Evolutionary conservation across 2,113 vertebrate genomes (phyloP).

Genomic region (Sterrhoptilus dennistouni): DNA sequence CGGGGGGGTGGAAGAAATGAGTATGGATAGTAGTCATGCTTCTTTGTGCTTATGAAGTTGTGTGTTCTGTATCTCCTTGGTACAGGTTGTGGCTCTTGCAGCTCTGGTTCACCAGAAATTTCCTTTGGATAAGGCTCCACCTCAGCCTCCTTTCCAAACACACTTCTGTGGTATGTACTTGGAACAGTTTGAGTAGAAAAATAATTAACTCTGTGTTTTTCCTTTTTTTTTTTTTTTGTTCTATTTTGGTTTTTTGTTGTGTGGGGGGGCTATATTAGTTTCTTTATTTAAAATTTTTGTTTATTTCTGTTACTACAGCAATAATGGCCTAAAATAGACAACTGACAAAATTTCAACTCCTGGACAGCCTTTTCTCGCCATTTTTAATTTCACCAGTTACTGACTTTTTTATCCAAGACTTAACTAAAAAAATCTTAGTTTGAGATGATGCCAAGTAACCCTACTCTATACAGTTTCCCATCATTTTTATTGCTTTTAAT

Average conservation of each 20-base stretch:
- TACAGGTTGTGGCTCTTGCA: slow-evolving; percentile 87
- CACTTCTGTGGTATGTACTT: slow-evolving; percentile 90
- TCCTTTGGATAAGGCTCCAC: slow-evolving; percentile 90
- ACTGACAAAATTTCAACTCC: neutral
- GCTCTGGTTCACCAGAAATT: slow-evolving; percentile 88
- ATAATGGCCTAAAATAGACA: neutral
- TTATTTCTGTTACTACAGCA: neutral
- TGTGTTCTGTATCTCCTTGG: neutral
- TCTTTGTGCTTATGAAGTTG: neutral
- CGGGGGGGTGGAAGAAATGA: neutral
- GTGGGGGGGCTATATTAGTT: rapidly evolving
- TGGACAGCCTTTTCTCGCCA: neutral
- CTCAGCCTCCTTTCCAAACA: slow-evolving; percentile 88
- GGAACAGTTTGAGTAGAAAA: neutral
- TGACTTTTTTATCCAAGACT: neutral
- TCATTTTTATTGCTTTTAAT: neutral
- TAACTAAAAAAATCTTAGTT: neutral
- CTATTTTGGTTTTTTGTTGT: neutral
- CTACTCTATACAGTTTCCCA: neutral
- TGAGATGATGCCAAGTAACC: neutral
- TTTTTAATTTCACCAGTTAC: neutral
- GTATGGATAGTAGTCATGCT: neutral
- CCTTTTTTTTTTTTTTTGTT: neutral
- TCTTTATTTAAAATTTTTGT: neutral
- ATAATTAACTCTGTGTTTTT: neutral